phyloP scores from a whole-genome alignment of 2,888 invertebrate species.

The Pheosia tremula region DNA sequence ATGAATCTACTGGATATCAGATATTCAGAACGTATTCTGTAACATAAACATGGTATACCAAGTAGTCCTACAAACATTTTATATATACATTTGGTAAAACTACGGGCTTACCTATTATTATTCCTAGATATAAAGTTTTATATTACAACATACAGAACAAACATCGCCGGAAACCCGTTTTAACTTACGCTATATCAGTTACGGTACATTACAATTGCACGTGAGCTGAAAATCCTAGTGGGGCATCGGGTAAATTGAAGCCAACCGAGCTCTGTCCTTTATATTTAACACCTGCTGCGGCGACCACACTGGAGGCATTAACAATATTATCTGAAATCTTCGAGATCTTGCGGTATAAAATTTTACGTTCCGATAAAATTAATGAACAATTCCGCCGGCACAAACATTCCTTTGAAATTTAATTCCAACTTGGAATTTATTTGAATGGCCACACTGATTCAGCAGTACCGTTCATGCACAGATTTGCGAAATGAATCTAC shows the following conservation, averaged over 20 bases:
- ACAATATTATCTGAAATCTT: conserved; percentile 62
- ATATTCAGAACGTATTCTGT: neutral
- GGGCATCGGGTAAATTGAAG: conserved; percentile 58
- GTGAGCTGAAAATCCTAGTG: conserved; percentile 58
- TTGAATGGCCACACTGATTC: conserved; percentile 37
- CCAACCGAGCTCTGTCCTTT: conserved; percentile 55
- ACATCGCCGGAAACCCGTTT: conserved; percentile 45
- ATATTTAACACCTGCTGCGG: conserved; percentile 61
- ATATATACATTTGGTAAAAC: neutral
- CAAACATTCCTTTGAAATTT: conserved; percentile 52
- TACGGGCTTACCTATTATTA: neutral
- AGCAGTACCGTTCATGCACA: conserved; percentile 25
- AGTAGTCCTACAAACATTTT: too few species aligned
- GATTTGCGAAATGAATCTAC: conserved; percentile 34
- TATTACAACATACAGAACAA: conserved; percentile 33
- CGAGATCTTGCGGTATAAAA: conserved; percentile 50
- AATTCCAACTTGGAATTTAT: conserved; percentile 43
- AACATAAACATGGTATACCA: neutral
- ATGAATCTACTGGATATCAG: neutral
- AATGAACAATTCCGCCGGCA: conserved; percentile 50
- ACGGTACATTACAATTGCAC: conserved; percentile 59
- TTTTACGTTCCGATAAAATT: conserved; percentile 57
- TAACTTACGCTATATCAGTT: conserved; percentile 56
- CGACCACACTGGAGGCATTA: conserved; percentile 48
- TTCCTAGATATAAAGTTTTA: conserved; percentile 6